Evolutionary conservation across 2,888 invertebrate species (phyloP), one percentile per base, ranked within the genome.

Genomic region (Caenorhabditis uteleia): DNA sequence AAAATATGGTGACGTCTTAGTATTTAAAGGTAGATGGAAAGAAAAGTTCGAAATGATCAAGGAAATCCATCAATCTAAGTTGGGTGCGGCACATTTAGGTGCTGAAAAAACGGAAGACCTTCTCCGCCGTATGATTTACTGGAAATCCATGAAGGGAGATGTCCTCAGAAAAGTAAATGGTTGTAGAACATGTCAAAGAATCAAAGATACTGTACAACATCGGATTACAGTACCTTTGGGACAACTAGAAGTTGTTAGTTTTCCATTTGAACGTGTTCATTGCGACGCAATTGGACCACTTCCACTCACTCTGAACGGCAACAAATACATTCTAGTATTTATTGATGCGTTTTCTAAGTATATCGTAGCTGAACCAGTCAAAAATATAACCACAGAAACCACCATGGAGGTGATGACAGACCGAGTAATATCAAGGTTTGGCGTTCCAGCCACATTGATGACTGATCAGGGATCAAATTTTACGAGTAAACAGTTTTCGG

Each of bases 231-330:
- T 26, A 3, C 21, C 31, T 6, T 26, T 42, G 25, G 34, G 42
- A 42, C 29, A 20, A 21, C 21, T 58, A 8, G 46, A 53, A 20
- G 20, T 18, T 3, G 18, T 43, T 0, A n/a, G 2, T 7, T 4
- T 16, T 23, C 68, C 68, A 29, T 69, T 56, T 36, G 38, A 53
- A 23, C 16, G 57, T 23, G 27, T 61, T 5, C 58, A 67, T 21
- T 36, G 47, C 16, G 67, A 70, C 33, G 29, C 59, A 3, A 18
- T 48, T 5, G 70, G 70, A 34, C 59, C 59, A 12, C 38, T 70
- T 0, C 64, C 59, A n/a, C 10, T 33, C 10, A 61, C 66, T 1
- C 10, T 34, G 1, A 23, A 43, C 31, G 64, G 56, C n/a, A 51
- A 68, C 21, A n/a, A 26, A 26, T 58, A 47, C 23, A 42, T 60